Conservation (phyloP, 1,140 invertebrate genomes). For the Bicyclus anynana region DNA sequence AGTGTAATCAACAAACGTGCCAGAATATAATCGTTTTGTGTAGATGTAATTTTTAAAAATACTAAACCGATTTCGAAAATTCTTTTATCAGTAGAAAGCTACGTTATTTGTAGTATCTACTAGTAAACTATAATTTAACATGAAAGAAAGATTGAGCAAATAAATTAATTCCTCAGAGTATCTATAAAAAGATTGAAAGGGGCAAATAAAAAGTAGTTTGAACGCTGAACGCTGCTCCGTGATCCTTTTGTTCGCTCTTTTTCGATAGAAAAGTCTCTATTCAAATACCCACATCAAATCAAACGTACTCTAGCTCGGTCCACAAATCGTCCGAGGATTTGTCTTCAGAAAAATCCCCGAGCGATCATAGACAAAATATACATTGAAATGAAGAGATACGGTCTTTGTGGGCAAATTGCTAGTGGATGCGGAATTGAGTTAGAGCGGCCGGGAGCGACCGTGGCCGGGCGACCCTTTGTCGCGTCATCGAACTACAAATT, state of each 20-base stretch:
- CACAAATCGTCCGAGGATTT: conserved; percentile 16
- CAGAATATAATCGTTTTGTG: no score
- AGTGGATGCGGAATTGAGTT: conserved; percentile 33
- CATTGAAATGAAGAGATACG: conserved; percentile 31
- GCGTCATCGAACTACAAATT: conserved; percentile 60
- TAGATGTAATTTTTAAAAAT: no score
- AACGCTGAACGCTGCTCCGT: not conserved
- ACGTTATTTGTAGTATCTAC: no score
- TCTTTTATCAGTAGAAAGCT: no score
- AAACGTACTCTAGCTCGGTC: conserved; percentile 4
- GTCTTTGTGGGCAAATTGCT: conserved; percentile 34
- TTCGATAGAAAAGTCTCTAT: conserved; percentile 3
- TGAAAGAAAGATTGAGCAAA: no score
- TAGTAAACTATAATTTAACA: no score
- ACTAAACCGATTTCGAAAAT: no score
- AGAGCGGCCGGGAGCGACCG: conserved; percentile 21
- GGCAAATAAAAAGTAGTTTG: not conserved
- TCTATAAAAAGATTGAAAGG: not conserved
- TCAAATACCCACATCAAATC: conserved; percentile 23
- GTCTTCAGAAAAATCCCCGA: conserved; percentile 20
- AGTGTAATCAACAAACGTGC: no score
- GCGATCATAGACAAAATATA: conserved; percentile 28
- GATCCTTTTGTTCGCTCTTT: not conserved
- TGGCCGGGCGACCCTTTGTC: conserved; percentile 32
- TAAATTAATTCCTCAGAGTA: no score